These are phyloP conservation scores for Corapipo altera DNA, from an alignment of 2,113 vertebrate species.

Conservation along the genomic window DNA sequence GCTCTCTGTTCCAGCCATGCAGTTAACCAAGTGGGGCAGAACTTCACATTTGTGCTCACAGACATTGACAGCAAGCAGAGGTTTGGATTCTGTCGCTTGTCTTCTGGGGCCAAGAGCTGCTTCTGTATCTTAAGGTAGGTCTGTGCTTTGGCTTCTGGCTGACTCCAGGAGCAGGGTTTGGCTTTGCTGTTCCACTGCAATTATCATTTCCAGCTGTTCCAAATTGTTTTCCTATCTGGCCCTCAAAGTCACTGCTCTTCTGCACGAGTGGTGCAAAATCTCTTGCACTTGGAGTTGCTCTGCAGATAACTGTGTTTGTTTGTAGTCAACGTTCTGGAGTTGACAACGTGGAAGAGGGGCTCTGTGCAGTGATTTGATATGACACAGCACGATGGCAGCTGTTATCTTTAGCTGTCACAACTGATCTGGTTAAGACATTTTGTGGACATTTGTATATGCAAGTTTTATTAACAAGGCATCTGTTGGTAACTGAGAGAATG, in stretches of 20 bases:
- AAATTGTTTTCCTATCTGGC: conserved; percentile 63
- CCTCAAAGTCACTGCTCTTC: conserved; percentile 72
- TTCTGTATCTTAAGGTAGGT: conserved; percentile 87
- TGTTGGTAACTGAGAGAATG: conserved; percentile 55
- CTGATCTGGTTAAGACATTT: conserved; percentile 70
- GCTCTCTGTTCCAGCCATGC: conserved; percentile 78
- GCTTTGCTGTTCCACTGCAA: conserved; percentile 20
- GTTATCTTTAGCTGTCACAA: conserved; percentile 77
- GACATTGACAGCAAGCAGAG: conserved; percentile 99
- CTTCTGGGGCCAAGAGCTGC: conserved; percentile 92
- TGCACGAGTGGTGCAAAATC: conserved; percentile 57
- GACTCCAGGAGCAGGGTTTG: conserved; percentile 20
- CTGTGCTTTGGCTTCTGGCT: conserved; percentile 38
- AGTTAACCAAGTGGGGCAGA: conserved; percentile 91
- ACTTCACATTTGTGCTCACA: conserved; percentile 98
- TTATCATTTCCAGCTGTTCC: conserved; percentile 73
- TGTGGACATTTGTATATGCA: conserved; percentile 74
- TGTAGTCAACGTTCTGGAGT: conserved; percentile 52
- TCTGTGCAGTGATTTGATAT: conserved; percentile 53
- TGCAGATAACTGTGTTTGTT: conserved; percentile 72
- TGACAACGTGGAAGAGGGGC: not conserved
- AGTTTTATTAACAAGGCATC: conserved; percentile 76
- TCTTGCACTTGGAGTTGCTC: conserved; percentile 66
- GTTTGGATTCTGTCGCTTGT: conserved; percentile 97
- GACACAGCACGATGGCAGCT: conserved; percentile 44